Evolutionary conservation across 2,888 invertebrate genomes (phyloP).

Genomic region (Odontomyia ornata): DNA sequence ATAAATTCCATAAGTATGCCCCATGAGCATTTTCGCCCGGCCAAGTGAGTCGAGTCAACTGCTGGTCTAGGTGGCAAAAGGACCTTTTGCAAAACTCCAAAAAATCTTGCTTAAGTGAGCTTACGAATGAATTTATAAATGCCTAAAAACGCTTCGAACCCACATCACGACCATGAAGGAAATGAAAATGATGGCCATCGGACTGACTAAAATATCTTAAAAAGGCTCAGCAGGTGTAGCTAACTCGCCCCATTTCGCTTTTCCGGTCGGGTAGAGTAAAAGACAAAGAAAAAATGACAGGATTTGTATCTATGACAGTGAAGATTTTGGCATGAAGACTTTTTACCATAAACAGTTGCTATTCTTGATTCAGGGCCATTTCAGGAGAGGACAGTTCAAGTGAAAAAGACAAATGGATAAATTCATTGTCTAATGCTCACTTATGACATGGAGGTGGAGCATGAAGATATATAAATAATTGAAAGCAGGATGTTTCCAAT

Average conservation of each 20-base stretch:
- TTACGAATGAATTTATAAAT: constrained; percentile 10
- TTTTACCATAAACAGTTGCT: too few relatives aligned
- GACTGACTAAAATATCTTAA: neutral
- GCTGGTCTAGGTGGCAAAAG: too few relatives aligned
- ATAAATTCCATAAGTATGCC: too few relatives aligned
- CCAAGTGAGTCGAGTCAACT: too few relatives aligned
- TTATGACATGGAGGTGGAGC: too few relatives aligned
- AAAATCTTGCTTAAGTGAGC: too few relatives aligned
- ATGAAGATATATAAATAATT: too few relatives aligned
- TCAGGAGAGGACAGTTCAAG: neutral
- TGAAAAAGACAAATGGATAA: neutral
- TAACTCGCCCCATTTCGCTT: neutral
- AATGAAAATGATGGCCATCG: constrained; percentile 1
- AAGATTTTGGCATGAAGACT: neutral
- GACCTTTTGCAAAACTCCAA: too few relatives aligned
- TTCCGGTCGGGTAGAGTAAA: neutral
- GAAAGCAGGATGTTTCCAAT: too few relatives aligned
- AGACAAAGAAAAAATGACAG: neutral
- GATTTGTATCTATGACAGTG: neutral
- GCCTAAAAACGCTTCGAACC: constrained; percentile 6
- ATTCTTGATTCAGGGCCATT: too few relatives aligned
- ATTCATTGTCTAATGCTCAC: neutral
- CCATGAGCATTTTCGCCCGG: too few relatives aligned
- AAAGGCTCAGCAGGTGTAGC: constrained; percentile 3
- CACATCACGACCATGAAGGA: constrained; percentile 14